Evolutionary conservation across 2,797 vertebrate genomes (phyloP), one percentile per base, ranked within the genome.

Genomic region (Ispidina lecontei): DNA sequence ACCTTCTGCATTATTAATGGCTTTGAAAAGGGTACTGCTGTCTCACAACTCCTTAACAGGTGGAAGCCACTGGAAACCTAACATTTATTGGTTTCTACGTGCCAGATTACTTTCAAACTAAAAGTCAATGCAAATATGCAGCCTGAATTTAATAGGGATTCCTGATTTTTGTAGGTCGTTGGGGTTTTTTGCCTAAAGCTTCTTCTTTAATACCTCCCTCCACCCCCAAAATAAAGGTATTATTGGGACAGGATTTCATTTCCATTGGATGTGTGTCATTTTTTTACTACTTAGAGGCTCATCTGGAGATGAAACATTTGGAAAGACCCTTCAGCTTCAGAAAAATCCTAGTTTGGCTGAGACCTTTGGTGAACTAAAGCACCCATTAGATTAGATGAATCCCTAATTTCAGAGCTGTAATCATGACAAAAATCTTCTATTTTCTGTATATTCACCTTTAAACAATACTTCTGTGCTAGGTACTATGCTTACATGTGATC

Each of bases 1-100:
- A 95, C 70, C 91, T 65, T 31, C 70, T 90, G 89, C 78, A 77
- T 94, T 95, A 93, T 92, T 96, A 93, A 93, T 95, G 80, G 35
- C 33, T 96, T 92, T 95, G 93, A 71, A 96, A 91, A 91, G 76
- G 77, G 76, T 91, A 75, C 81, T 85, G 81, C 46, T 91, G 81
- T 91, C 81, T 96, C 91, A 71, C 37, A 95, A 77, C 10, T 90
- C 60, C 46, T 89, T 90, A 74, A 79, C 71, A 81, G 74, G 80
- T 92, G 85, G 91, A 95, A 93, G 90, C 39, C 76, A 89, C 60
- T 95, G 59, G 63, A 96, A 96, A 94, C 20, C 12, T 20, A 95
- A 67, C 79, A 90, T 94, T 96, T 96, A 92, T 91, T 87, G 76
- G 28, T 71, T 95, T 95, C 60, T 87, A 2, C 18, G 28, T 84